Percentiles rank a stretch among this genome's conserved stretches.
Evolutionary conservation across 2,113 vertebrate species (phyloP).

Genomic region (Silurus glanis): DNA sequence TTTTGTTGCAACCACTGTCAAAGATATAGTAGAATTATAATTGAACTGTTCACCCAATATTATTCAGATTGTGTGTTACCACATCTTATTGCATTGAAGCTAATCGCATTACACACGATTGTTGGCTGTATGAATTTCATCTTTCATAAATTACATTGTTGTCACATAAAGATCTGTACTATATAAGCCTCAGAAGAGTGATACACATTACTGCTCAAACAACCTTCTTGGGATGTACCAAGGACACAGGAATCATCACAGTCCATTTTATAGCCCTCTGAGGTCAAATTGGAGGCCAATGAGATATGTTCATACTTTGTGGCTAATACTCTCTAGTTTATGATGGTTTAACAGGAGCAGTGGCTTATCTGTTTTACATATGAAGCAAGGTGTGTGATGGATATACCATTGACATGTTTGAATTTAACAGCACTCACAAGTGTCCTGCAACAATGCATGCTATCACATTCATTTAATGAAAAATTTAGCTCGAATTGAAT

Average conservation of each 20-base stretch:
- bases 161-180: background rate
- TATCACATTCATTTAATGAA: background rate
- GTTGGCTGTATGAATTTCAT: background rate
- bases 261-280: conserved; percentile 6
- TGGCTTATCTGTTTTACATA: background rate
- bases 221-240: conserved; percentile 19
- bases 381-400: background rate
- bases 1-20: background rate
- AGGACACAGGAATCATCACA: conserved; percentile 7
- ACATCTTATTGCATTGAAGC: background rate
- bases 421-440: background rate
- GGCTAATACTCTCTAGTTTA: background rate
- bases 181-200: conserved; percentile 8
- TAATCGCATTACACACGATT: background rate
- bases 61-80: background rate
- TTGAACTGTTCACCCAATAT: background rate
- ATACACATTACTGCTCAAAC: background rate
- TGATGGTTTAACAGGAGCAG: background rate
- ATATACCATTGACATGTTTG: background rate
- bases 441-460: background rate
- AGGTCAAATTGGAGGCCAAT: conserved; percentile 21
- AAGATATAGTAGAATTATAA: background rate
- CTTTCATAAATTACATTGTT: conserved; percentile 9
- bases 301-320: background rate
- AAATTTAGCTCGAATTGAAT: background rate